Conservation (phyloP, 2,113 vertebrate species). For the Hypomesus transpacificus region DNA sequence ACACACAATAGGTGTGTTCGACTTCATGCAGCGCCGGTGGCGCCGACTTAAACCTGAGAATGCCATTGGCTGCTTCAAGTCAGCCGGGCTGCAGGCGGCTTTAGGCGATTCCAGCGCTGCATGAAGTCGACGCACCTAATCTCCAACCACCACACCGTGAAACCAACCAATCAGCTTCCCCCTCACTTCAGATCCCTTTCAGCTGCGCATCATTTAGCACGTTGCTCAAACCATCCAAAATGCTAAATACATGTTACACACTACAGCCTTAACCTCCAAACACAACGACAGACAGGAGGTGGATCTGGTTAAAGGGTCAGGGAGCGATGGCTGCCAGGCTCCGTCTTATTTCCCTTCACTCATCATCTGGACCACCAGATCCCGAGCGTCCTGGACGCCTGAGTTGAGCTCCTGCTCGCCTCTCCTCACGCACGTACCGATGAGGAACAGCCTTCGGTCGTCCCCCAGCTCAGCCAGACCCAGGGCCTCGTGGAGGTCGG, state of each 20-base stretch:
- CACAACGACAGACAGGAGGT: not conserved
- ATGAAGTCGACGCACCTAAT: no score
- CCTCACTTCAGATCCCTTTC: not conserved
- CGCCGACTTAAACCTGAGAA: no score
- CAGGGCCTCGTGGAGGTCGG: constrained; percentile 86
- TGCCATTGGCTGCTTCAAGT: no score
- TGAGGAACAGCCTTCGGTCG: constrained; percentile 82
- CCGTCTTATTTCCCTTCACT: constrained; percentile 50
- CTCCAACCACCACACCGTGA: no score
- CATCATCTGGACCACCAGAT: constrained; percentile 83
- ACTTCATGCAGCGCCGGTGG: no score
- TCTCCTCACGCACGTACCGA: constrained; percentile 77
- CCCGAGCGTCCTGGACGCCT: constrained; percentile 79
- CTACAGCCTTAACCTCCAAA: not conserved
- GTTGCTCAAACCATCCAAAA: not conserved
- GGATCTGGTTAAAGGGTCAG: not conserved
- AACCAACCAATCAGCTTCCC: not conserved
- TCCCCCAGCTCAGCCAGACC: constrained; percentile 79
- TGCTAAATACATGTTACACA: not conserved
- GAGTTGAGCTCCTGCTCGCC: constrained; percentile 72
- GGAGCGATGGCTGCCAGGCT: not conserved
- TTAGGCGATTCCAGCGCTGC: no score
- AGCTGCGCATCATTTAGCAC: no score
- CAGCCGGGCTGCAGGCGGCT: no score
- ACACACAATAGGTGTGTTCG: no score